Evolutionary conservation across 2,888 invertebrate species (phyloP), one percentile per base, ranked within the genome.

Genomic region (Epirrita christyi): DNA sequence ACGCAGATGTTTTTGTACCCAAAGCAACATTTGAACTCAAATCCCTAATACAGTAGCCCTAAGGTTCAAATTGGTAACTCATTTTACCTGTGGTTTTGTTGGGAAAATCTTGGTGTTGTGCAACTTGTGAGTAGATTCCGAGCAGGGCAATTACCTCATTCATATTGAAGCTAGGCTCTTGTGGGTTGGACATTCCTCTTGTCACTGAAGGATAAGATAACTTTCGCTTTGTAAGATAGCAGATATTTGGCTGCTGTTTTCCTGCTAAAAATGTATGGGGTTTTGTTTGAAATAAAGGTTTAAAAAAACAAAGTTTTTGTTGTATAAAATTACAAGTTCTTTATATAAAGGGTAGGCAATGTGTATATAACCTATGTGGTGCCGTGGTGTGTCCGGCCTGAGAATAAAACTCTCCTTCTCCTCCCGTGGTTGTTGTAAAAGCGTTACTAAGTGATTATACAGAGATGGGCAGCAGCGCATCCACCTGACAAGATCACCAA

Each of bases 131-230:
- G 49, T 50, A 53, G 45, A 58, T 60, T 60, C 60, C 55, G 42
- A 34, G 45, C 47, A 55, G 55, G 60, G 60, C 60, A 45, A 52
- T 60, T 55, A 60, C 60, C 60, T 55, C 52, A 49, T 29, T 47
- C 34, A 21, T 21, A n/a, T n/a, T n/a, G 34, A 7, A 42, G 8
- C n/a, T 38, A 29, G 11, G 14, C 14, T 21, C 11, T 41, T 13
- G 11, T 41, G n/a, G n/a, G 32, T 9, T 29, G 28, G 29, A 50
- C 51, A 37, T 55, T 52, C 37, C 29, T 50, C 14, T 44, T 48
- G 47, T 37, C 36, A 40, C n/a, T 11, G 46, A 56, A 36, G 47
- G 21, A 41, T 41, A 41, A 41, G n/a, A 6, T n/a, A n/a, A n/a
- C n/a, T n/a, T n/a, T 5, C 11, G 28, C 28, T 48, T 46, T 46